These are phyloP conservation scores for Ursus arctos DNA, from an alignment of 2,113 vertebrate genomes.

Conservation along the genomic window DNA sequence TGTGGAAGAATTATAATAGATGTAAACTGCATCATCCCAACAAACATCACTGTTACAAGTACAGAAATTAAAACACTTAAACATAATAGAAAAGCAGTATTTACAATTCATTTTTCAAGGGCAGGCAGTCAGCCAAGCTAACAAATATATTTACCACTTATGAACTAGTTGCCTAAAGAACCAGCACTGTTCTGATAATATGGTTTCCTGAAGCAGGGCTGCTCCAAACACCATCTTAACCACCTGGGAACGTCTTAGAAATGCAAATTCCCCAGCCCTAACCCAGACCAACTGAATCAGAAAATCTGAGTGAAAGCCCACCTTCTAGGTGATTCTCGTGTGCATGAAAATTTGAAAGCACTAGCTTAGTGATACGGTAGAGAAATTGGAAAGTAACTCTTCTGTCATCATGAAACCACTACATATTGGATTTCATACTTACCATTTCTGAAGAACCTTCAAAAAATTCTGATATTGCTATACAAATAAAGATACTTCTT, in stretches of 20 bases:
- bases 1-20: not conserved
- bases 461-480: not conserved
- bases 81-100: slow-evolving; percentile 1
- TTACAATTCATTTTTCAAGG: slow-evolving; percentile 69
- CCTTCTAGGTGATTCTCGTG: not conserved
- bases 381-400: not conserved
- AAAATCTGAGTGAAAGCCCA: not conserved
- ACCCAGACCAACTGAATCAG: not conserved
- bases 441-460: not conserved
- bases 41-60: slow-evolving; percentile 69
- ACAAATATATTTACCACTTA: slow-evolving; percentile 36
- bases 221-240: not conserved
- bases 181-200: not conserved
- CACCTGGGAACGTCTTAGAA: not conserved
- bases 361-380: not conserved
- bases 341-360: not conserved
- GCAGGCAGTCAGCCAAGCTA: slow-evolving; percentile 59
- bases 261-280: not conserved
- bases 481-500: not conserved
- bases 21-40: not conserved
- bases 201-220: not conserved
- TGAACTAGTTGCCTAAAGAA: slow-evolving; percentile 38
- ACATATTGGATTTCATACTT: not conserved
- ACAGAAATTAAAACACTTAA: slow-evolving; percentile 65
- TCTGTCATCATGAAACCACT: not conserved